phyloP scores from a whole-genome alignment of 2,113 vertebrate genomes.

The Saimiri boliviensis region DNA sequence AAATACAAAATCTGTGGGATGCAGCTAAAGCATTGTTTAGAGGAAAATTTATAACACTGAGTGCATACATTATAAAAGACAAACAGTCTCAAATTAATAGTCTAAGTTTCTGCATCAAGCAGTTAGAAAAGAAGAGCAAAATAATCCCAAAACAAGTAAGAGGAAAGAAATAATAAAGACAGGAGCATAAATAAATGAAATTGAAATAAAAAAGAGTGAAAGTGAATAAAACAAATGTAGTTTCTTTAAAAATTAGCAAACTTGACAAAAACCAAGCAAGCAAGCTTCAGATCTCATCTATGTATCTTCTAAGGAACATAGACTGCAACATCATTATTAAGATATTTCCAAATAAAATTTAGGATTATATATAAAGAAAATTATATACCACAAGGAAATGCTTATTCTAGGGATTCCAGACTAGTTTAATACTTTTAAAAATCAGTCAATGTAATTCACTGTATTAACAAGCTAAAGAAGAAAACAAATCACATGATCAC shows the following conservation, averaged over 20 bases:
- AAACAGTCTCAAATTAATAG: background rate
- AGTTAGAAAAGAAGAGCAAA: background rate
- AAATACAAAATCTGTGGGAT: background rate
- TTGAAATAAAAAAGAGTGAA: background rate
- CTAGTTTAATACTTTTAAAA: background rate
- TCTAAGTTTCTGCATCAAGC: background rate
- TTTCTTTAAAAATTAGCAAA: background rate
- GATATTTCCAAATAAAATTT: background rate
- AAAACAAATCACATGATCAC: background rate
- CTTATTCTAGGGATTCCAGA: background rate
- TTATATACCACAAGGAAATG: background rate
- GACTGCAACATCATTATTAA: background rate
- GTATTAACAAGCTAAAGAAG: background rate
- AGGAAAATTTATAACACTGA: background rate
- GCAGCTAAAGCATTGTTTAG: background rate
- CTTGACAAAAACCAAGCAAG: background rate
- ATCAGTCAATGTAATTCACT: background rate
- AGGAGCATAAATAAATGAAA: background rate
- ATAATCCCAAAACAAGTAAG: background rate
- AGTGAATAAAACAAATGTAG: background rate
- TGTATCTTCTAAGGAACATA: background rate
- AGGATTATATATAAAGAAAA: background rate
- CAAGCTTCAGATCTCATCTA: background rate
- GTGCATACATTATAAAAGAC: background rate
- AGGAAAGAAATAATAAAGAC: background rate